Evolutionary conservation across 2,113 vertebrate species (phyloP).

Genomic region (Hyaena hyaena): DNA sequence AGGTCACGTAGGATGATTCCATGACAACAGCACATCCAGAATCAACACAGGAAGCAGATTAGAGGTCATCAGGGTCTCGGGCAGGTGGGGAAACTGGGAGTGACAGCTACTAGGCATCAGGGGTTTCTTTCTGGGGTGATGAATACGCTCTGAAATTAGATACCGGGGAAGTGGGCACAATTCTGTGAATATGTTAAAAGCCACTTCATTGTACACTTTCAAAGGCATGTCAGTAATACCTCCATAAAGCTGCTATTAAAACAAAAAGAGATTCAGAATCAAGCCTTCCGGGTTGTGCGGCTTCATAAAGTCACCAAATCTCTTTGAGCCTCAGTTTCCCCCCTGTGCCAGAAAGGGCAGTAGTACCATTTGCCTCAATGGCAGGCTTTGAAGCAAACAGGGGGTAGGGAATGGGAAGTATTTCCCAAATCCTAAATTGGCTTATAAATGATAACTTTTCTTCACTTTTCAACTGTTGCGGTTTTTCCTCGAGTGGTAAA

Average conservation of each 20-base stretch:
- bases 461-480: background rate
- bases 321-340: background rate
- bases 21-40: background rate
- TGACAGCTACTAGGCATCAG: background rate
- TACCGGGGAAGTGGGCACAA: background rate
- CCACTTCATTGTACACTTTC: background rate
- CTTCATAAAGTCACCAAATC: background rate
- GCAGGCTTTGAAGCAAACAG: background rate
- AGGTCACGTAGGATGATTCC: background rate
- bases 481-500: background rate
- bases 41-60: background rate
- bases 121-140: background rate
- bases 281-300: background rate
- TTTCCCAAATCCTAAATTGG: background rate
- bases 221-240: background rate
- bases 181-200: background rate
- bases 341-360: background rate
- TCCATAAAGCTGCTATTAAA: background rate
- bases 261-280: background rate
- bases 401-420: background rate
- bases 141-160: background rate
- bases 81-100: rapidly evolving
- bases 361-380: too few relatives aligned
- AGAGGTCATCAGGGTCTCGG: background rate
- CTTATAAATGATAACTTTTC: background rate